Base-by-base conservation (phyloP, 2,113 vertebrate genomes). In the Loxodonta africana region DNA sequence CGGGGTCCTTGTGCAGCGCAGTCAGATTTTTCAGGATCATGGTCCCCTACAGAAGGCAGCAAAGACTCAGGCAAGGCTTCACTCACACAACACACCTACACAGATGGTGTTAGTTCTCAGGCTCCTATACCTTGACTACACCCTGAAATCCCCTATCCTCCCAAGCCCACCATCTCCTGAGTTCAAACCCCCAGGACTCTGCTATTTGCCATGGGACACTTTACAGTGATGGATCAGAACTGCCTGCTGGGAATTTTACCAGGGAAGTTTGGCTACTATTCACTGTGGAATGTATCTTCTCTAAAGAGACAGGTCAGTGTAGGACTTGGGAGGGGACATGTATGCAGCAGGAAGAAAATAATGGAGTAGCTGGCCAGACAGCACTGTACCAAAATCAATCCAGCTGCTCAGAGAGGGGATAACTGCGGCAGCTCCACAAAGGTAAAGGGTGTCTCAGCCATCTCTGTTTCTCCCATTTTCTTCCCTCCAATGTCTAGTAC, bases 1-100 rank as follows among this genome's bases (percentile, higher is more conserved):
- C 94, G 41, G 99, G 98, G 97, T 99, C 99, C 4, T 97, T 98
- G 97, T 99, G 98, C 87, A 99, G 98, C 0, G 99, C 99, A 15
- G 98, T 97, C 94, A 99, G 98, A 82, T 98, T 99, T 90, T 97
- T 97, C 74, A 98, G 37, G 94, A 99, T 28, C 9, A 98, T 37
- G 28, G 99, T 99, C 3, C 99, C 99, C 99, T 99, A 97, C 5
- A 96, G 85, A 94, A 97, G 14, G 80, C 46, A 96, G 46, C 5
- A 80, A 60, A 82, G 17, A 80, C 14, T 71, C 44, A 95, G 83
- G 18, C 7, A 33, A 37, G 63, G n/a, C 5, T 76, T 84, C 21
- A 76, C 33, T 1, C 73, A 46, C 0, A 1, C 4, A 62, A n/a
- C 25, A 74, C 8, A 8, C 2, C 5, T n/a, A 8, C 2, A 33